A percentile compares a stretch with the other conserved stretches of the same genome.
Evolutionary conservation across 2,797 vertebrate species (phyloP).

Genomic region (Cossypha dichroa): DNA sequence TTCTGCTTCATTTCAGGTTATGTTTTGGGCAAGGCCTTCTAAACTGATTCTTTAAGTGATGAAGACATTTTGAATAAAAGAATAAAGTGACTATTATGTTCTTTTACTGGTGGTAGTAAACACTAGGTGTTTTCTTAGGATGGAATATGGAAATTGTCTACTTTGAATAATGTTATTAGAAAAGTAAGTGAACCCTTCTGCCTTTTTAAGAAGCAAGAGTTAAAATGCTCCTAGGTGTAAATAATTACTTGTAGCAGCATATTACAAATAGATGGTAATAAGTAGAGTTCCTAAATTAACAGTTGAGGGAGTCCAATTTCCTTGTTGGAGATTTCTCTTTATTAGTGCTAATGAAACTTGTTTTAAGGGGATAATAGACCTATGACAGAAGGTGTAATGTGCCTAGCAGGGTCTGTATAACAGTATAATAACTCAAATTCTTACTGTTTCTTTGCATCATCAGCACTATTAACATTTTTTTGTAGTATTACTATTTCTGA

Average conservation of each 20-base stretch:
- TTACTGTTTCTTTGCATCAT: background rate
- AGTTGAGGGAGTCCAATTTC: slow-evolving; percentile 46
- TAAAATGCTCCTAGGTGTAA: slow-evolving; percentile 5
- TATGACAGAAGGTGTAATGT: background rate
- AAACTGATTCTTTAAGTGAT: background rate
- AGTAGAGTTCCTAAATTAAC: slow-evolving; percentile 29
- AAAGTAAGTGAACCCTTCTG: background rate
- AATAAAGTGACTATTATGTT: background rate
- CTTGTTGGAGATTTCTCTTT: slow-evolving; percentile 10
- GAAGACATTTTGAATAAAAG: background rate
- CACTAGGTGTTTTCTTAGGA: background rate
- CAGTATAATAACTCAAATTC: background rate
- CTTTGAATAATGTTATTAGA: background rate
- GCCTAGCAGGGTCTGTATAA: background rate
- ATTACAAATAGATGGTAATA: slow-evolving; percentile 46
- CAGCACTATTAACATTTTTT: background rate
- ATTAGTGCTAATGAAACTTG: slow-evolving; percentile 20
- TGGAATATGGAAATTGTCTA: background rate
- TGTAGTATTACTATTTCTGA: fast-evolving
- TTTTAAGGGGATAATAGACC: background rate
- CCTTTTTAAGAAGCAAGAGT: background rate
- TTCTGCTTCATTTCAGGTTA: background rate
- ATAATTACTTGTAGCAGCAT: slow-evolving; percentile 46
- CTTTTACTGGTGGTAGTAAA: background rate
- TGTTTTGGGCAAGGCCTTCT: background rate